Evolutionary conservation across 1,140 invertebrate species (phyloP).

Genomic region (Gonioctena quinquepunctata): DNA sequence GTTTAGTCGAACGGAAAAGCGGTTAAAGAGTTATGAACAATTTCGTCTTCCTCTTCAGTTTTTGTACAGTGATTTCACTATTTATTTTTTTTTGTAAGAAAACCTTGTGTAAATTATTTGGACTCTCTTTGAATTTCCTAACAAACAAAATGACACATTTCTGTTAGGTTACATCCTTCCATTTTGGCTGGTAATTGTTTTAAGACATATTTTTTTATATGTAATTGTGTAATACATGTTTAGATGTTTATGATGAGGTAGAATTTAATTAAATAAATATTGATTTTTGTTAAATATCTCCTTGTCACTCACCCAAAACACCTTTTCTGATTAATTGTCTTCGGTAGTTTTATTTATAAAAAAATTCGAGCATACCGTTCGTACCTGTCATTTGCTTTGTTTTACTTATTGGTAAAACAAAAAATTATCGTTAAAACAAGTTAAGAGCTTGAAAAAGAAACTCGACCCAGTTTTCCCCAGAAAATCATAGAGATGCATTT

Average conservation of each 20-base stretch:
- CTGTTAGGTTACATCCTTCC: background rate
- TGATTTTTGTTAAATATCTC: background rate
- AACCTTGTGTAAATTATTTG: background rate
- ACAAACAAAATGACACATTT: background rate
- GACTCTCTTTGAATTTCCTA: background rate
- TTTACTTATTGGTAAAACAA: too few species aligned
- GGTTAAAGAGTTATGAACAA: background rate
- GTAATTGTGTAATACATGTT: background rate
- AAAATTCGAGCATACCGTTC: too few species aligned
- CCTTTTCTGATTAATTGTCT: too few species aligned
- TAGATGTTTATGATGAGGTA: slow-evolving; percentile 19
- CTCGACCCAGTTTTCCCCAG: too few species aligned
- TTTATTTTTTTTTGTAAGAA: background rate
- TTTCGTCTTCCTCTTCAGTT: background rate
- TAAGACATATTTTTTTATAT: slow-evolving; percentile 8
- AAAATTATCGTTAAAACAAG: too few species aligned
- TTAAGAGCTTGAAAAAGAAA: too few species aligned
- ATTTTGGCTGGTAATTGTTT: background rate
- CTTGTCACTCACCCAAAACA: too few species aligned
- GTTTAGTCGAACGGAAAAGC: background rate
- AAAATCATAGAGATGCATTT: too few species aligned
- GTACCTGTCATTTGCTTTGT: too few species aligned
- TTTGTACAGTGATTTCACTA: background rate
- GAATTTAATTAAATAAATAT: background rate
- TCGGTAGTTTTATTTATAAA: too few species aligned